phyloP scores from a whole-genome alignment of 2,888 invertebrate species.

The Strigamia transsilvanica region DNA sequence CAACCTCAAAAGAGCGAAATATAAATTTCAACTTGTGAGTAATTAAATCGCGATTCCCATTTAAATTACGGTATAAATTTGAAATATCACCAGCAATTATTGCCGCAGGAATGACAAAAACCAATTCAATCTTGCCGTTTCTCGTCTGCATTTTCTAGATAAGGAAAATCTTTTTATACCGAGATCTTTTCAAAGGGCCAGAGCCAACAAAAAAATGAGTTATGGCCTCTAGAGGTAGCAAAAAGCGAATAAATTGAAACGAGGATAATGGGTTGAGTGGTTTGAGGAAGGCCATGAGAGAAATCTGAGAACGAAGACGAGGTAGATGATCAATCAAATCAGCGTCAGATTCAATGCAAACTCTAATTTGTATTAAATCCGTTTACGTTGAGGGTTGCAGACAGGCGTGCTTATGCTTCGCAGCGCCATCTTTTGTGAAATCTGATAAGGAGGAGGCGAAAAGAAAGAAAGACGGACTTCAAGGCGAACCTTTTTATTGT shows the following conservation, averaged over 20 bases:
- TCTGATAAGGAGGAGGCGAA: background rate
- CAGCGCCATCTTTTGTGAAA: background rate
- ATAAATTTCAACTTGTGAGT: background rate
- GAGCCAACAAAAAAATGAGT: slow-evolving; percentile 24
- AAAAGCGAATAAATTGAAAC: slow-evolving; percentile 26
- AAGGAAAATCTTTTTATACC: slow-evolving; percentile 5
- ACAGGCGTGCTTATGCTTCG: background rate
- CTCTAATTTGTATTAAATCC: background rate
- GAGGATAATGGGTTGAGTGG: slow-evolving; percentile 21
- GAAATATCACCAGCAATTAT: slow-evolving; percentile 19
- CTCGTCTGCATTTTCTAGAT: slow-evolving; percentile 14
- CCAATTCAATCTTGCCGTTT: slow-evolving; percentile 20
- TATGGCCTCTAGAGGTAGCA: slow-evolving; percentile 23
- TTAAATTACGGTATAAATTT: background rate
- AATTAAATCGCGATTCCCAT: background rate
- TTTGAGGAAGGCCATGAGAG: background rate
- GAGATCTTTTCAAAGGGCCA: slow-evolving; percentile 19
- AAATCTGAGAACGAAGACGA: background rate
- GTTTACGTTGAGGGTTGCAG: too few species aligned
- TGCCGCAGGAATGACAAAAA: slow-evolving; percentile 13
- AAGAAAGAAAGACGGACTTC: background rate
- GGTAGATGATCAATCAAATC: slow-evolving; percentile 16
- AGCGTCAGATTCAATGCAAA: background rate
- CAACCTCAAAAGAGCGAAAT: background rate
- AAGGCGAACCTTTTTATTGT: too few species aligned